These are phyloP conservation scores for Osmerus eperlanus DNA, from an alignment of 2,113 vertebrate genomes.

Conservation along the genomic window DNA sequence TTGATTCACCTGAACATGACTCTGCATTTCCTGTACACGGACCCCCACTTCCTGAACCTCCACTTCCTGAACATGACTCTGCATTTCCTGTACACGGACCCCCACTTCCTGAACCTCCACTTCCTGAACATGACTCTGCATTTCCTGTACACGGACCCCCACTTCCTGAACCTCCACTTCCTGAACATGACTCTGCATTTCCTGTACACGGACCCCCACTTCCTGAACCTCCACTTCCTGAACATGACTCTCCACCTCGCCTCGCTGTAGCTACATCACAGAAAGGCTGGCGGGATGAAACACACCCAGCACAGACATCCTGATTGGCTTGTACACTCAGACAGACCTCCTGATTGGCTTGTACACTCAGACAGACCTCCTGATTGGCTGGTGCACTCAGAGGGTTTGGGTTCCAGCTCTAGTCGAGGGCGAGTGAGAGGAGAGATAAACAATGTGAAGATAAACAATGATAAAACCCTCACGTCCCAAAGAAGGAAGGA, in stretches of 20 bases:
- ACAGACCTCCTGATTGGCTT: slow-evolving; percentile 14
- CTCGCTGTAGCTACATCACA: background rate
- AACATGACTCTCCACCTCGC: background rate
- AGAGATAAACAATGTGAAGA: background rate
- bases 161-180: too few relatives aligned
- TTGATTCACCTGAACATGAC: too few relatives aligned
- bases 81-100: too few relatives aligned
- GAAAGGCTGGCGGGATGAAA: background rate
- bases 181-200: too few relatives aligned
- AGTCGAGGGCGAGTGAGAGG: background rate
- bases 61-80: too few relatives aligned
- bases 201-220: too few relatives aligned
- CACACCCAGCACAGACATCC: slow-evolving; percentile 3
- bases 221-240: too few relatives aligned
- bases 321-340: slow-evolving; percentile 13
- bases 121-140: too few relatives aligned
- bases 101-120: too few relatives aligned
- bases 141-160: too few relatives aligned
- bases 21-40: too few relatives aligned
- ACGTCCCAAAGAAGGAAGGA: background rate
- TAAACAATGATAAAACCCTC: slow-evolving; percentile 1
- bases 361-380: slow-evolving; percentile 5
- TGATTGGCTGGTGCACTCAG: slow-evolving; percentile 13
- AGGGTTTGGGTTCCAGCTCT: background rate
- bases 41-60: too few relatives aligned